Evolutionary conservation across 2,888 invertebrate genomes (phyloP).

Genomic region (Amphipyra tragopoginis): DNA sequence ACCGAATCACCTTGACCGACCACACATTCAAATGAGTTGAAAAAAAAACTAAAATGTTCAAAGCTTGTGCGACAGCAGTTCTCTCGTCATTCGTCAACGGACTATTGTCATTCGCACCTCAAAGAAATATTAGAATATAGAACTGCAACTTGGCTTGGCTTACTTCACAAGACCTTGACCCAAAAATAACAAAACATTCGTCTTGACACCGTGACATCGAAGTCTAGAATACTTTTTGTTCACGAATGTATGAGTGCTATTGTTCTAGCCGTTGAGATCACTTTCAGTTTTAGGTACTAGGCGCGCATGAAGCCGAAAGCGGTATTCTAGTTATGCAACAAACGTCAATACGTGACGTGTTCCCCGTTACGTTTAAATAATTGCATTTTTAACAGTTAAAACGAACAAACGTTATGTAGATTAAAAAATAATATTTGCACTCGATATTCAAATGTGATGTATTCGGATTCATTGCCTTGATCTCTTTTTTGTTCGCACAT

Average conservation of each 20-base stretch:
- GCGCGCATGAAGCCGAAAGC: slow-evolving; percentile 3
- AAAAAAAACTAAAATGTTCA: slow-evolving; percentile 29
- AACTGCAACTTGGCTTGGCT: slow-evolving; percentile 69
- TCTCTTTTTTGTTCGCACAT: slow-evolving; percentile 33
- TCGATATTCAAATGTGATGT: slow-evolving; percentile 30
- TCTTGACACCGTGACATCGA: slow-evolving; percentile 79
- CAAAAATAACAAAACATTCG: slow-evolving; percentile 81
- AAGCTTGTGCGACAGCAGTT: slow-evolving; percentile 7
- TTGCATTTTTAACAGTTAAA: slow-evolving; percentile 20
- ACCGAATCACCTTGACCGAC: slow-evolving; percentile 55
- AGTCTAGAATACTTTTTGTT: slow-evolving; percentile 57
- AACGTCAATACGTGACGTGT: slow-evolving; percentile 44
- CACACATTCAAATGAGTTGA: slow-evolving; percentile 39
- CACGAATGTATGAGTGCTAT: slow-evolving; percentile 44
- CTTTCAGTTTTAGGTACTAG: slow-evolving; percentile 42
- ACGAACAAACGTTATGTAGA: slow-evolving; percentile 24
- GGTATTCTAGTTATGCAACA: slow-evolving; percentile 16
- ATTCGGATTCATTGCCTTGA: slow-evolving; percentile 37
- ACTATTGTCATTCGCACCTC: slow-evolving; percentile 47
- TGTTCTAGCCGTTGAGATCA: slow-evolving; percentile 47
- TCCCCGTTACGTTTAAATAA: too few species aligned
- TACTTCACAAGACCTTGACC: slow-evolving; percentile 78
- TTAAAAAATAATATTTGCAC: slow-evolving; percentile 36
- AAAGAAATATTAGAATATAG: slow-evolving; percentile 53
- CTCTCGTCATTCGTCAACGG: slow-evolving; percentile 37